Evolutionary conservation across 2,113 vertebrate species (phyloP).

Genomic region (Catharus minimus): DNA sequence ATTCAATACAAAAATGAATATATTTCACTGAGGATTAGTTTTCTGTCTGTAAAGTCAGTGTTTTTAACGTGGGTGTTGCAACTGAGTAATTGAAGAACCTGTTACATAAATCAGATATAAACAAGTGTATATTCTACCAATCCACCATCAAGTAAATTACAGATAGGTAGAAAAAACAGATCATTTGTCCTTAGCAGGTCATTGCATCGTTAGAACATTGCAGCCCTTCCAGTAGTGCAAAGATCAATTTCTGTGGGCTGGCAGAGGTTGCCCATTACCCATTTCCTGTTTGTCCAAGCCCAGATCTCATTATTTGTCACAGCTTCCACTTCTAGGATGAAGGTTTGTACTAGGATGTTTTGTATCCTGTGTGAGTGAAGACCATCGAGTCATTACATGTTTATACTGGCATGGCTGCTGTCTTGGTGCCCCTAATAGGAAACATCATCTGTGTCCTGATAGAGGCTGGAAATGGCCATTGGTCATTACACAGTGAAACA

Average conservation of each 20-base stretch:
- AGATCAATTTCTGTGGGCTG: neutral
- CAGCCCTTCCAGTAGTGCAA: neutral
- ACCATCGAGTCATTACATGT: neutral
- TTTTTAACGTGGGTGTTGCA: fast-evolving
- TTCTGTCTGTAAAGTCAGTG: neutral
- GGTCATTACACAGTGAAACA: neutral
- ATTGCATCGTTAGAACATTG: neutral
- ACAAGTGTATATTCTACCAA: neutral
- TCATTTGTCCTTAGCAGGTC: neutral
- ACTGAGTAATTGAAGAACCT: neutral
- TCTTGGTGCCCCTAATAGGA: neutral
- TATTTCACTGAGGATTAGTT: neutral
- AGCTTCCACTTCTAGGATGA: neutral
- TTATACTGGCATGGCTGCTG: neutral
- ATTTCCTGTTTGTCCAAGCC: neutral
- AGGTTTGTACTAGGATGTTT: neutral
- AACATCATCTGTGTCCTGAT: neutral
- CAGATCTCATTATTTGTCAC: neutral
- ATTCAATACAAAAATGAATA: neutral
- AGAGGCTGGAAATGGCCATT: neutral
- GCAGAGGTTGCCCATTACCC: neutral
- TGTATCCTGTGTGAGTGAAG: neutral
- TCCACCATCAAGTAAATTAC: neutral
- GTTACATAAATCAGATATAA: neutral
- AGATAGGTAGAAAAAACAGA: neutral